Conservation (phyloP, 2,888 invertebrate species). For the Cryptus armator region DNA sequence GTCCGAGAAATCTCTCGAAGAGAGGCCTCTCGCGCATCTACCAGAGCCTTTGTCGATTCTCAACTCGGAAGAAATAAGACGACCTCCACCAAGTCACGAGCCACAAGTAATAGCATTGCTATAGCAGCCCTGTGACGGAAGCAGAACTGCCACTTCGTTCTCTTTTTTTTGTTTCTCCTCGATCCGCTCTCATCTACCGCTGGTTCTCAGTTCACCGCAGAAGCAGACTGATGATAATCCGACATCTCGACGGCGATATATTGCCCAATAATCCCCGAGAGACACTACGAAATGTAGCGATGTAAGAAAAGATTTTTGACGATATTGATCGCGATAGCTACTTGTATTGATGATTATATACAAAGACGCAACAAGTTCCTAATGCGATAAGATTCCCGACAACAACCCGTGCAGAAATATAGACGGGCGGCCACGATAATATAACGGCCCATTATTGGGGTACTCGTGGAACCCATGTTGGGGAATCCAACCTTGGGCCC, state of each 20-base stretch:
- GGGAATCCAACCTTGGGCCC: too few species aligned
- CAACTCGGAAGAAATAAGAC: slow-evolving; percentile 22
- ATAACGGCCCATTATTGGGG: too few species aligned
- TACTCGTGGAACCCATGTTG: too few species aligned
- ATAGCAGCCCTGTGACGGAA: background rate
- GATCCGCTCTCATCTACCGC: background rate
- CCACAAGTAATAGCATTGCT: slow-evolving; percentile 10
- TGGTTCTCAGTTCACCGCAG: slow-evolving; percentile 1
- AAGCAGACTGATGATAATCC: background rate
- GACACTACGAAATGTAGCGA: background rate
- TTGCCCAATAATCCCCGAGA: background rate
- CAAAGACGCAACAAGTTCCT: background rate
- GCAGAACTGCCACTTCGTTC: slow-evolving; percentile 15
- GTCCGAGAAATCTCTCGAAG: slow-evolving; percentile 6
- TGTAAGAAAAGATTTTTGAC: background rate
- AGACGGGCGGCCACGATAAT: too few species aligned
- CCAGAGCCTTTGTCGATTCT: slow-evolving; percentile 27
- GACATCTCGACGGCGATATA: background rate
- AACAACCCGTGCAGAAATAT: too few species aligned
- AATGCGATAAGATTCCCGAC: background rate
- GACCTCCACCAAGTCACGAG: background rate
- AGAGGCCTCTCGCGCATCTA: slow-evolving; percentile 13
- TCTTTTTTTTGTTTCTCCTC: slow-evolving; percentile 25
- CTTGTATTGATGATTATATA: too few species aligned
- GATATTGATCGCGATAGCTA: background rate